phyloP scores from a whole-genome alignment of 2,113 vertebrate genomes.

The Macheiramphus alcinus region DNA sequence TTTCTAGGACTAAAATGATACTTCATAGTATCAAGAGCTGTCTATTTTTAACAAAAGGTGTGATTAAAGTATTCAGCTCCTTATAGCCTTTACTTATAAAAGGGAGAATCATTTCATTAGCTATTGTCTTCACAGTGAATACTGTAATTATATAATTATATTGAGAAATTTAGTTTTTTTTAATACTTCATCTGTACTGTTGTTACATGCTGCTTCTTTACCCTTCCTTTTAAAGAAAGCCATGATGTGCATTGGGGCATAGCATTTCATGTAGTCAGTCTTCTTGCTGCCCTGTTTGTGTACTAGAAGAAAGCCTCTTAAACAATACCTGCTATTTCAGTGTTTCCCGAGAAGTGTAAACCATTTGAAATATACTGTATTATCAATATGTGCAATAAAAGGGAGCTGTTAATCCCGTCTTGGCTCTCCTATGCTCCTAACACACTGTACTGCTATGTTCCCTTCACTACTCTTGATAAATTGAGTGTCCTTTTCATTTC shows the following conservation, averaged over 20 bases:
- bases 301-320: background rate
- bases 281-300: background rate
- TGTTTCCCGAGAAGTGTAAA: background rate
- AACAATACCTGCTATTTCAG: background rate
- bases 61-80: background rate
- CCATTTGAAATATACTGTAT: background rate
- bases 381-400: background rate
- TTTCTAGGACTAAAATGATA: background rate
- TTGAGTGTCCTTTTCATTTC: background rate
- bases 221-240: background rate
- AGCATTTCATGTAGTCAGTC: background rate
- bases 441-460: background rate
- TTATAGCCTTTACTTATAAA: background rate
- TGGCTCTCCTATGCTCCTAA: background rate
- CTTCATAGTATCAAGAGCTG: background rate
- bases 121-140: background rate
- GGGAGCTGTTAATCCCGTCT: background rate
- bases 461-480: background rate
- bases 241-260: no score
- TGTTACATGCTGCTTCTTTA: background rate
- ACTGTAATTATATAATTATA: background rate
- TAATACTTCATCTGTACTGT: background rate
- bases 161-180: background rate
- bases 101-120: background rate
- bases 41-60: background rate